These are phyloP conservation scores for Xiphydria camelus DNA, from an alignment of 2,888 invertebrate species.

Conservation along the genomic window DNA sequence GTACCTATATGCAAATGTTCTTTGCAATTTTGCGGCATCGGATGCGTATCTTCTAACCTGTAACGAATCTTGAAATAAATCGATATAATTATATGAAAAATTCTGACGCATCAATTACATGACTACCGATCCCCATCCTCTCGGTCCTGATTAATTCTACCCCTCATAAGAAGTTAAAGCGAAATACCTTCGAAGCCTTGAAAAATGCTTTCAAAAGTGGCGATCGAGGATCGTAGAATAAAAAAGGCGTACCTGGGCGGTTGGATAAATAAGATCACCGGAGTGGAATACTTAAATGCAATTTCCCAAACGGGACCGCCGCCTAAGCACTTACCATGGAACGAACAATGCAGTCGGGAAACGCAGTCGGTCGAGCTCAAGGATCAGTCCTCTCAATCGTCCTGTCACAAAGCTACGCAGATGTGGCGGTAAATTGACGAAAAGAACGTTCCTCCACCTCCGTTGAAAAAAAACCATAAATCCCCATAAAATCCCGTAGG, in stretches of 20 bases:
- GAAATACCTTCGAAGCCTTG: conserved; percentile 3
- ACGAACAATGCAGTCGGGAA: conserved; percentile 63
- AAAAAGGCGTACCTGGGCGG: conserved; percentile 82
- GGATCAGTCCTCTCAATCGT: conserved; percentile 60
- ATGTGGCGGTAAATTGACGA: conserved; percentile 63
- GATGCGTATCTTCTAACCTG: too few relatives aligned
- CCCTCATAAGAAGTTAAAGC: too few relatives aligned
- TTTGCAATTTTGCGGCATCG: too few relatives aligned
- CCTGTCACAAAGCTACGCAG: conserved; percentile 65
- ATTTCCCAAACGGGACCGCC: conserved; percentile 78
- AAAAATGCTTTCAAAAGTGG: conserved; percentile 57
- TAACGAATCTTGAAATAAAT: too few relatives aligned
- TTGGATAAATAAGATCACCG: conserved; percentile 72
- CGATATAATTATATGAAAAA: too few relatives aligned
- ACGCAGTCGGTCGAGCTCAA: conserved; percentile 69
- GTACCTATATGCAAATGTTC: too few relatives aligned
- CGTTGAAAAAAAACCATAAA: too few relatives aligned
- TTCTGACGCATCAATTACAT: too few relatives aligned
- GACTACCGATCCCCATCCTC: too few relatives aligned
- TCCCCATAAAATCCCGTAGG: too few relatives aligned
- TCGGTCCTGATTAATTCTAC: too few relatives aligned
- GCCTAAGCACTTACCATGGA: conserved; percentile 60
- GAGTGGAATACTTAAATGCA: conserved; percentile 78
- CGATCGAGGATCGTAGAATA: conserved; percentile 64
- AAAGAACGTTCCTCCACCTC: too few relatives aligned